Conservation (phyloP, 2,888 invertebrate genomes). For the Portevinia maculata region DNA sequence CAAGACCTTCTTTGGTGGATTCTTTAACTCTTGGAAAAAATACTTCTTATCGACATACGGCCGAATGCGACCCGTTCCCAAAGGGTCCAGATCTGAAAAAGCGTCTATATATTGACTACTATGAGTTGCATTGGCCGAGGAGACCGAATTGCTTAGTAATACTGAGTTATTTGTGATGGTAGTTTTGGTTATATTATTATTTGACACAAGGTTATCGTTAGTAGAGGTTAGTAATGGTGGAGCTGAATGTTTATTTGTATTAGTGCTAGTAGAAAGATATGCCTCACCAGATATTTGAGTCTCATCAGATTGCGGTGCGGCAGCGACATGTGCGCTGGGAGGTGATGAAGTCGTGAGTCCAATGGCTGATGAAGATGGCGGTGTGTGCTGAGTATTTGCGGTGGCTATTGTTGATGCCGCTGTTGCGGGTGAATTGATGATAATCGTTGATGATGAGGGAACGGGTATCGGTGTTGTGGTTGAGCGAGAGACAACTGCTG, state of each 20-base stretch:
- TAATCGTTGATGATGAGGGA: conserved; percentile 62
- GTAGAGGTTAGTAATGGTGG: conserved; percentile 70
- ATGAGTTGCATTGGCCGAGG: conserved; percentile 81
- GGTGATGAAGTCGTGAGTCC: conserved; percentile 58
- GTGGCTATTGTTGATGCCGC: conserved; percentile 79
- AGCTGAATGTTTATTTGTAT: conserved; percentile 71
- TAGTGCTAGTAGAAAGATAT: conserved; percentile 71
- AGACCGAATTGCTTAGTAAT: conserved; percentile 75
- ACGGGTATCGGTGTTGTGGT: conserved; percentile 61
- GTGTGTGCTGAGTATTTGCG: conserved; percentile 77
- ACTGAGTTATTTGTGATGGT: conserved; percentile 70
- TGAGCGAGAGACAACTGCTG: conserved; percentile 72
- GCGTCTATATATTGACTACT: conserved; percentile 87
- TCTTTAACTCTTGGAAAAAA: conserved; percentile 97
- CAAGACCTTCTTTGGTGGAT: conserved; percentile 95
- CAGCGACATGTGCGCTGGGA: conserved; percentile 35
- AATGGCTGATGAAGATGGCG: conserved; percentile 60
- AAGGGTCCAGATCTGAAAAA: conserved; percentile 96
- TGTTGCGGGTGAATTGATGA: conserved; percentile 75
- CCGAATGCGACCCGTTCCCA: conserved; percentile 95
- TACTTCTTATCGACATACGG: conserved; percentile 98
- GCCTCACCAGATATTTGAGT: conserved; percentile 79
- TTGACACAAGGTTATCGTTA: conserved; percentile 67
- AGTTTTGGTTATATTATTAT: conserved; percentile 64
- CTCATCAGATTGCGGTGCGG: conserved; percentile 72